A percentile compares a stretch with the other conserved stretches of the same genome.
These are phyloP conservation scores for Drosophila yooni DNA, from an alignment of 2,888 invertebrate genomes.

Conservation along the genomic window DNA sequence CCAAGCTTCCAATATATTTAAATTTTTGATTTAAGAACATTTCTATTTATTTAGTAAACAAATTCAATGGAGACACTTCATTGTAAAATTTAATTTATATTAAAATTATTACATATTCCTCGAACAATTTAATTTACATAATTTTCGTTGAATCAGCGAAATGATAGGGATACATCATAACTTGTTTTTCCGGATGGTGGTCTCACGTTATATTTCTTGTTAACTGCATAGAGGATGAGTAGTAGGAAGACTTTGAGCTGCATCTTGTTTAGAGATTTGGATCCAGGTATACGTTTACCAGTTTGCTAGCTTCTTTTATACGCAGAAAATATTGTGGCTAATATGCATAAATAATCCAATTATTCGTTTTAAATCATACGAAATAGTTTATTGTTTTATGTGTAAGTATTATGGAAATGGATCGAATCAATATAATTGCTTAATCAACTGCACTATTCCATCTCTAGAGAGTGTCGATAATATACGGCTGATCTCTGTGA, in stretches of 20 bases:
- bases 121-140: neutral
- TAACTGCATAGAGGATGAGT: neutral
- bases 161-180: too few species aligned
- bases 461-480: neutral
- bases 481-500: neutral
- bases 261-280: neutral
- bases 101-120: neutral
- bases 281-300: neutral
- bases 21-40: neutral
- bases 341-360: neutral
- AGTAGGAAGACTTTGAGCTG: neutral
- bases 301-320: neutral
- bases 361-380: neutral
- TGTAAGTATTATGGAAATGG: too few species aligned
- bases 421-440: neutral
- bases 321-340: neutral
- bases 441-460: constrained; percentile 1
- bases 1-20: neutral
- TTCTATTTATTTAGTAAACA: neutral
- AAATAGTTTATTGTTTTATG: neutral
- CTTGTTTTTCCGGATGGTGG: too few species aligned
- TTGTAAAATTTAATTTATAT: neutral
- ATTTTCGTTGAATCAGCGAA: neutral
- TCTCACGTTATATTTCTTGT: fast-evolving
- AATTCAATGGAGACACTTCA: neutral